phyloP scores from a whole-genome alignment of 2,113 vertebrate species.

The Semicossyphus pulcher region DNA sequence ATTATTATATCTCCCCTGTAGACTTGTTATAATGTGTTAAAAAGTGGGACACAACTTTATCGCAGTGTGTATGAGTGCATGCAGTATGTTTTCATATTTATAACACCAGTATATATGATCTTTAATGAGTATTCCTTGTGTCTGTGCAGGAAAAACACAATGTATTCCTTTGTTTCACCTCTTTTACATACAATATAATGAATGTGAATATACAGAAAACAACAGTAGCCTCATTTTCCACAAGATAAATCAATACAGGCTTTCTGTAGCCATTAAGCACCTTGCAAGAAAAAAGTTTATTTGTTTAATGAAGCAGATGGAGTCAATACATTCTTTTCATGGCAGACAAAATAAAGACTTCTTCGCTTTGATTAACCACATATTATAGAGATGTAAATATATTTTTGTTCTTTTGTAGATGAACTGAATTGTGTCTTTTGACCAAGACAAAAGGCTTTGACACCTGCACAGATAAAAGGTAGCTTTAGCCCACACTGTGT shows the following conservation, averaged over 20 bases:
- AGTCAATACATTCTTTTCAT: not conserved
- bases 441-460: conserved; percentile 16
- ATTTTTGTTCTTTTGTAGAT: conserved; percentile 1
- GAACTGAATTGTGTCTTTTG: conserved; percentile 18
- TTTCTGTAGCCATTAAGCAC: not conserved
- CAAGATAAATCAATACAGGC: conserved; percentile 14
- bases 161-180: not conserved
- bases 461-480: conserved; percentile 27
- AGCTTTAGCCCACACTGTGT: not conserved
- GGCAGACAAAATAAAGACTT: not conserved
- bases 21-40: conserved; percentile 22
- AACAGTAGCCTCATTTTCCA: conserved; percentile 38
- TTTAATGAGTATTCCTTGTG: conserved; percentile 36
- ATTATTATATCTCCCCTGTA: conserved; percentile 1
- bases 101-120: conserved; percentile 6
- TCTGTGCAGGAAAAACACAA: not conserved
- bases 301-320: conserved; percentile 6
- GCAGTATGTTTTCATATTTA: conserved; percentile 20
- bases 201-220: conserved; percentile 14
- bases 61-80: conserved; percentile 17
- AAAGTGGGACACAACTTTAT: conserved; percentile 22
- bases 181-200: conserved; percentile 3
- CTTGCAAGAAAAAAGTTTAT: not conserved
- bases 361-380: not conserved
- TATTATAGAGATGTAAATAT: not conserved